Conservation (phyloP, 2,888 invertebrate genomes). For the Epicampocera succincta region DNA sequence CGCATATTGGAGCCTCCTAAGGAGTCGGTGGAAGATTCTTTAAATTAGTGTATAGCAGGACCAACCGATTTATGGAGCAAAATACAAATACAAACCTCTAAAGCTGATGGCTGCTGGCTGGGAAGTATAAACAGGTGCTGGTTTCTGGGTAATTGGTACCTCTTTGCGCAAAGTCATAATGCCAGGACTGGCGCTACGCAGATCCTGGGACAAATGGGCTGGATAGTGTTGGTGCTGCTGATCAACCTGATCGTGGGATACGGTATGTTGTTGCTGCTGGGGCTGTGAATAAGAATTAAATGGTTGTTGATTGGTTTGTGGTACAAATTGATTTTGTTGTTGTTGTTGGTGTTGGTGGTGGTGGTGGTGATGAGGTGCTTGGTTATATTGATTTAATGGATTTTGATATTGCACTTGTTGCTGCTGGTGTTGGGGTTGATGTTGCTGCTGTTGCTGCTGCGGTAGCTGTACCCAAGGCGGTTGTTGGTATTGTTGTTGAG, state of each 20-base stretch:
- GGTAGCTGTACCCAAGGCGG: constrained; percentile 69
- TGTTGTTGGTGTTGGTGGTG: constrained; percentile 71
- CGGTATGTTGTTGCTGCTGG: constrained; percentile 73
- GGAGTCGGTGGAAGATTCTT: constrained; percentile 64
- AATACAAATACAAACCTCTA: constrained; percentile 82
- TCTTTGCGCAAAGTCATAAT: constrained; percentile 85
- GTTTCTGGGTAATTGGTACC: constrained; percentile 88
- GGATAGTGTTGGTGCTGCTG: constrained; percentile 71
- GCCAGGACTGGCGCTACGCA: constrained; percentile 83
- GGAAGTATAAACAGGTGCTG: constrained; percentile 88
- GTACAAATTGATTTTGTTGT: constrained; percentile 75
- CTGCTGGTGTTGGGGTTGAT: constrained; percentile 50
- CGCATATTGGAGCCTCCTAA: constrained; percentile 91
- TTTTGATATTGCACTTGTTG: constrained; percentile 72
- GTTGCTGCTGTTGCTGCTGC: constrained; percentile 32
- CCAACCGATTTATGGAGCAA: neutral
- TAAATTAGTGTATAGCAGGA: constrained; percentile 54
- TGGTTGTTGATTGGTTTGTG: constrained; percentile 77
- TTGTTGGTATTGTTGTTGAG: constrained; percentile 49
- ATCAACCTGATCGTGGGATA: constrained; percentile 77
- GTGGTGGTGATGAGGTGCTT: constrained; percentile 70
- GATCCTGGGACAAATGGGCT: constrained; percentile 72
- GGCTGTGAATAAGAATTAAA: constrained; percentile 82
- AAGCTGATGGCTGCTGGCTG: constrained; percentile 90
- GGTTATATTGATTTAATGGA: constrained; percentile 69